Percentiles rank a stretch among this genome's conserved stretches.
These are phyloP conservation scores for Rhingia rostrata DNA, from an alignment of 2,888 invertebrate species.

Conservation along the genomic window DNA sequence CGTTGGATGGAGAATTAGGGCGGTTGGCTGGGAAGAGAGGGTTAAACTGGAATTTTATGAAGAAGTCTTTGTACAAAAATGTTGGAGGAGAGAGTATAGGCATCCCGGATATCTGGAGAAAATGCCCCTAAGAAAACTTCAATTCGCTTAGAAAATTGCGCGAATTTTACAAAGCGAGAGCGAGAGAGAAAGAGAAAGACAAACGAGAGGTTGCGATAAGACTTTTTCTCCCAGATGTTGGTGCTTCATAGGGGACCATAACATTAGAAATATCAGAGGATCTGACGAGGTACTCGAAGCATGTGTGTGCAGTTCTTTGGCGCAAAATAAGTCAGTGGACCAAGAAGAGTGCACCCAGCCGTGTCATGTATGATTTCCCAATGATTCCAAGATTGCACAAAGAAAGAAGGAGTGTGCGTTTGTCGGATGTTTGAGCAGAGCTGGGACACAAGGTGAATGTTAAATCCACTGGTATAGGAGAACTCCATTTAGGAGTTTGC, in stretches of 20 bases:
- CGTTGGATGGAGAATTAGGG: constrained; percentile 32
- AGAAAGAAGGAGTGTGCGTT: too few species aligned
- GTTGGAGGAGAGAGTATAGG: not conserved
- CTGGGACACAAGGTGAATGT: too few species aligned
- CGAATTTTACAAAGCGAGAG: not conserved
- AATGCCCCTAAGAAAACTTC: constrained; percentile 29
- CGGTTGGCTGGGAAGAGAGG: not conserved
- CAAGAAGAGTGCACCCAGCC: too few species aligned
- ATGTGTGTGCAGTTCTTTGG: constrained; percentile 11
- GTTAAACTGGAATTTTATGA: not conserved
- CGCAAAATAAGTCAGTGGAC: not conserved
- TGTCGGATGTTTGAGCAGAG: too few species aligned
- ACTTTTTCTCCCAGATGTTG: constrained; percentile 63
- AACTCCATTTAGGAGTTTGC: too few species aligned
- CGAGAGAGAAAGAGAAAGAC: constrained; percentile 23
- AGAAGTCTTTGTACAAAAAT: not conserved
- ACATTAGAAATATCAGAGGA: constrained; percentile 47
- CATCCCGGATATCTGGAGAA: constrained; percentile 14
- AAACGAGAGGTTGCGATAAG: constrained; percentile 51
- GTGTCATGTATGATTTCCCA: too few species aligned
- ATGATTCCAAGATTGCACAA: too few species aligned
- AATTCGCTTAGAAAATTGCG: constrained; percentile 40
- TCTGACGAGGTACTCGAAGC: not conserved
- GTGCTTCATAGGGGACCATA: constrained; percentile 64
- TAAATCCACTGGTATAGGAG: too few species aligned